Evolutionary conservation across 1,140 invertebrate genomes (phyloP), one percentile per base, ranked within the genome.

Genomic region (Drosophila saltans): DNA sequence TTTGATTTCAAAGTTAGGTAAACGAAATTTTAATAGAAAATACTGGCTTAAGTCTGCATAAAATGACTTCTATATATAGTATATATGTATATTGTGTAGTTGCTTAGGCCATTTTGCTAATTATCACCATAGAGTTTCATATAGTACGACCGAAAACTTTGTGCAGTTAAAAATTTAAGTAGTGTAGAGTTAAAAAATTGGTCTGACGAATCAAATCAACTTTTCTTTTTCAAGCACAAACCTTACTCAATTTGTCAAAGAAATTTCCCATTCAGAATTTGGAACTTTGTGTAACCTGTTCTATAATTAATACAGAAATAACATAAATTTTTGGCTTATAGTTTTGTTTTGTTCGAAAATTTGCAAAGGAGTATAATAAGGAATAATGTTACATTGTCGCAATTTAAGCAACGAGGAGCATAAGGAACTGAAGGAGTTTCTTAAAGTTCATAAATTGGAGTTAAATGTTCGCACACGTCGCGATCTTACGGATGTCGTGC

Each of bases 401-500:
- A 70, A 9, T 21, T 63, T 90, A n/a, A 72, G 2, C 16, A 11
- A 24, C 9, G 62, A 73, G 5, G 74, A 85, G 10, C 45, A 78
- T 11, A 28, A 52, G 1, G 70, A 74, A 11, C 64, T 91, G 16
- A 55, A 76, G 5, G 95, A 95, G 67, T 94, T 96, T 65, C 93
- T 95, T 11, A 93, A 95, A 72, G 94, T 95, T 85, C 96, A 96
- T 91, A 94, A 95, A 36, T 96, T 91, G 7, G 40, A 55, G 0
- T 41, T 85, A 0, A 78, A 83, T 30, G 48, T 73, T 63, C 81
- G 72, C 26, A 79, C 75, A 3, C 59, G 80, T 8, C 81, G 90
- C 33, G 59, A 70, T 5, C 77, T 90, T 28, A 90, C 91, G 6
- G 81, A 97, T 93, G 96, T 94, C 94, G 95, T 96, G 21, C 93